Conservation (phyloP, 2,113 vertebrate genomes). For the Phylloscopus trochilus region DNA sequence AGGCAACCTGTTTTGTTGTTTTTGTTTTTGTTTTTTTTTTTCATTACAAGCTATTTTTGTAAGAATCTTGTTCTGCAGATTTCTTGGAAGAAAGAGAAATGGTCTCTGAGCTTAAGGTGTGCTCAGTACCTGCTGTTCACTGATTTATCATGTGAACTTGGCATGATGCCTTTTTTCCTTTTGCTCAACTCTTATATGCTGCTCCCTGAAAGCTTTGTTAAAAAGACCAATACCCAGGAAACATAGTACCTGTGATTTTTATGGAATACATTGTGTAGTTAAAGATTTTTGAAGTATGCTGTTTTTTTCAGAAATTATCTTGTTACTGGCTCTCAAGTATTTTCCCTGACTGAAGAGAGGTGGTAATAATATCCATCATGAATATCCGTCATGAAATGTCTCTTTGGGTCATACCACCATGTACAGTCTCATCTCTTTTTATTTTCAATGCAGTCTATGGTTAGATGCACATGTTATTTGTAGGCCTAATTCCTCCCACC, state of each 20-base stretch:
- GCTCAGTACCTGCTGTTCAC: not conserved
- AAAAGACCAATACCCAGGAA: not conserved
- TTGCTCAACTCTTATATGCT: not conserved
- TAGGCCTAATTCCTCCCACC: not conserved
- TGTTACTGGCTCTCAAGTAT: not conserved
- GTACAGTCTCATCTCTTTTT: not conserved
- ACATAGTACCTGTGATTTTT: not conserved
- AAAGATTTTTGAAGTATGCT: not conserved
- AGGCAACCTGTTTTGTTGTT: not conserved
- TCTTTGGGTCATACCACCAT: not conserved
- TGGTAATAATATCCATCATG: not conserved
- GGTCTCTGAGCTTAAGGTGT: not conserved
- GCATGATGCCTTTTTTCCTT: not conserved
- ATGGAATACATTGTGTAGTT: not conserved
- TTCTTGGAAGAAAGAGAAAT: constrained; percentile 16
- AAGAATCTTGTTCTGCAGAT: not conserved
- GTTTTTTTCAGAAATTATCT: not conserved
- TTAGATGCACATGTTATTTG: not conserved
- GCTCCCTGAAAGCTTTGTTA: not conserved
- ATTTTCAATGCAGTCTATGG: not conserved
- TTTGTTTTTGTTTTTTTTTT: not conserved
- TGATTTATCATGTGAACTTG: not conserved
- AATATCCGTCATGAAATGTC: not conserved
- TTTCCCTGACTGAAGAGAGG: not conserved
- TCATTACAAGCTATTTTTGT: constrained; percentile 9